These are phyloP conservation scores for Steinernema carpocapsae DNA, from an alignment of 2,888 invertebrate species.

Conservation along the genomic window DNA sequence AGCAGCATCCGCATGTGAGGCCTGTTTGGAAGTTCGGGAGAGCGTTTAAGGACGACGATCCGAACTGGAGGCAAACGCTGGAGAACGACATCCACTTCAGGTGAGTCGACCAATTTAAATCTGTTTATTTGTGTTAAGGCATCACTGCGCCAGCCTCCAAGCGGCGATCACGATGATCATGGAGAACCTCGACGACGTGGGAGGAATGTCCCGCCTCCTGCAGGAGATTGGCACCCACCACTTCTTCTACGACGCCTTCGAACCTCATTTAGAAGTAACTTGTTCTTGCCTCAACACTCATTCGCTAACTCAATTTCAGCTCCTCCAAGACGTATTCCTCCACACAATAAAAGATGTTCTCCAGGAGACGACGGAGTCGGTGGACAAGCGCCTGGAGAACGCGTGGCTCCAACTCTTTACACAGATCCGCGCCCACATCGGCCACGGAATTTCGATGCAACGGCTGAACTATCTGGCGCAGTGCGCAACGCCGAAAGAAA, in stretches of 20 bases:
- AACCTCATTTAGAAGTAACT: slow-evolving; percentile 62
- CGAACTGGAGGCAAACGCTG: slow-evolving; percentile 54
- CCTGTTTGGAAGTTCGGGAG: slow-evolving; percentile 66
- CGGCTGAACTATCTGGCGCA: slow-evolving; percentile 58
- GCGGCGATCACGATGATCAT: slow-evolving; percentile 65
- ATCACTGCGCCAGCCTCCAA: slow-evolving; percentile 63
- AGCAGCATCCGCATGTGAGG: slow-evolving; percentile 60
- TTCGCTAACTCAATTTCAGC: slow-evolving; percentile 37
- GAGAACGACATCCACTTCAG: slow-evolving; percentile 60
- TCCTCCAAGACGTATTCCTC: slow-evolving; percentile 59
- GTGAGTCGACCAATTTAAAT: slow-evolving; percentile 39
- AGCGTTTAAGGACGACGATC: slow-evolving; percentile 49
- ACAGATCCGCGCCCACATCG: slow-evolving; percentile 55
- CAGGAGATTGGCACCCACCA: slow-evolving; percentile 67
- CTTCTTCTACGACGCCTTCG: slow-evolving; percentile 67
- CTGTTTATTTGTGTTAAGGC: slow-evolving; percentile 42
- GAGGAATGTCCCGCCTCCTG: slow-evolving; percentile 50
- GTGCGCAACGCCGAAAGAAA: slow-evolving; percentile 56
- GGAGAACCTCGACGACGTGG: slow-evolving; percentile 63
- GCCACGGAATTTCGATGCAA: slow-evolving; percentile 61
- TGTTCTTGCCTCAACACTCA: background rate
- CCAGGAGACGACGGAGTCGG: slow-evolving; percentile 45
- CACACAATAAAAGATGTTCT: slow-evolving; percentile 50
- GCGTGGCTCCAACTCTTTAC: slow-evolving; percentile 61
- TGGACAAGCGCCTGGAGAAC: slow-evolving; percentile 57